phyloP scores from a whole-genome alignment of 2,797 vertebrate genomes.

The Phataginus tricuspis region DNA sequence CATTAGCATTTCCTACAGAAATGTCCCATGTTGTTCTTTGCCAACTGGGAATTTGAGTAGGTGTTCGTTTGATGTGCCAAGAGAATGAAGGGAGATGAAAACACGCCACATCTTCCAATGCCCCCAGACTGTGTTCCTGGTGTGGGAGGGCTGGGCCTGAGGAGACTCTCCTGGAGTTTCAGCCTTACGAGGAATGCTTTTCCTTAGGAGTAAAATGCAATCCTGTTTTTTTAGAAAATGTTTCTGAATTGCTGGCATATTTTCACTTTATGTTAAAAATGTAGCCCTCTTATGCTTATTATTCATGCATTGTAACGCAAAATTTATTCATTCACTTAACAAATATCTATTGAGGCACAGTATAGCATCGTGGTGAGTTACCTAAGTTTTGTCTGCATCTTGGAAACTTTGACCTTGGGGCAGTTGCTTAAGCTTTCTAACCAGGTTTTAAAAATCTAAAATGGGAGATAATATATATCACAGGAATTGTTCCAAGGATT shows the following conservation, averaged over 20 bases:
- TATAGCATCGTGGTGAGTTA: slow-evolving; percentile 53
- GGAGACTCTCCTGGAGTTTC: slow-evolving; percentile 59
- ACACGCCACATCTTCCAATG: slow-evolving; percentile 75
- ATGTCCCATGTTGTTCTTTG: slow-evolving; percentile 79
- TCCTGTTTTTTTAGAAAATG: slow-evolving; percentile 56
- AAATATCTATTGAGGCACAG: slow-evolving; percentile 67
- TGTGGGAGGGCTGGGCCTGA: slow-evolving; percentile 76
- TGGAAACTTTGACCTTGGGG: slow-evolving; percentile 32
- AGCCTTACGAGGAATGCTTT: slow-evolving; percentile 65
- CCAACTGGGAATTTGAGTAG: slow-evolving; percentile 81
- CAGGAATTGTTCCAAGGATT: slow-evolving; percentile 15
- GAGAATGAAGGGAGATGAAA: slow-evolving; percentile 77
- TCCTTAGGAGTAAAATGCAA: slow-evolving; percentile 58
- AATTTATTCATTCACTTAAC: slow-evolving; percentile 71
- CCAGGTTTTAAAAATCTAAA: slow-evolving; percentile 26
- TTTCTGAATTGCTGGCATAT: slow-evolving; percentile 68
- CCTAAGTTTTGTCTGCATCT: slow-evolving; percentile 21
- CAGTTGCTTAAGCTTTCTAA: slow-evolving; percentile 52
- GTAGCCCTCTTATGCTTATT: slow-evolving; percentile 70
- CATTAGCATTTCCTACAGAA: slow-evolving; percentile 80
- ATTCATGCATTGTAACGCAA: slow-evolving; percentile 66
- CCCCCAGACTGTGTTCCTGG: slow-evolving; percentile 75
- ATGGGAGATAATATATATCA: not conserved
- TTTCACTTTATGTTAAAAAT: slow-evolving; percentile 77
- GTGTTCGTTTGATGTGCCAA: slow-evolving; percentile 80